A percentile compares a stretch with the other conserved stretches of the same genome.
These are phyloP conservation scores for Poecilia picta DNA, from an alignment of 2,797 vertebrate genomes.

Conservation along the genomic window DNA sequence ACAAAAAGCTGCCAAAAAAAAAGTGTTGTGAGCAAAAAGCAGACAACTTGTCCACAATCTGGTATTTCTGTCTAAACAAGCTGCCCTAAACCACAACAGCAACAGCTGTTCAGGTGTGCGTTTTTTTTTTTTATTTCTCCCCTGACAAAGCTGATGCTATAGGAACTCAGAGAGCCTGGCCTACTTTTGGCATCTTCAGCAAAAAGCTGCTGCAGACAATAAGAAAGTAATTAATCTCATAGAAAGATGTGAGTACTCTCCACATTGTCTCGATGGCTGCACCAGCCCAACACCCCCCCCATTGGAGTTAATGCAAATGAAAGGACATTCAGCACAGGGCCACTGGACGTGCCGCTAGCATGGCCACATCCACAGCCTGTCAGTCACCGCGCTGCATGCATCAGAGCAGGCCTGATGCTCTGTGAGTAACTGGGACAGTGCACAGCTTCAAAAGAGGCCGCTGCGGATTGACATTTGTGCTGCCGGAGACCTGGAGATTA, in stretches of 20 bases:
- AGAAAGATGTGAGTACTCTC: constrained; percentile 58
- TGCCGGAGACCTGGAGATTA: constrained; percentile 21
- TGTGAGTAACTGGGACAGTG: constrained; percentile 52
- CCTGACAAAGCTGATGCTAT: constrained; percentile 19
- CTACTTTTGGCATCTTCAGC: constrained; percentile 60
- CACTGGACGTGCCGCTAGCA: constrained; percentile 56
- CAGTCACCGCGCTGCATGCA: constrained; percentile 26
- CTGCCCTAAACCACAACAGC: background rate
- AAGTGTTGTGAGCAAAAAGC: constrained; percentile 7
- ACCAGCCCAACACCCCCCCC: constrained; percentile 28
- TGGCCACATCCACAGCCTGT: constrained; percentile 51
- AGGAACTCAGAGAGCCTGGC: constrained; percentile 27
- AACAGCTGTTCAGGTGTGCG: constrained; percentile 53
- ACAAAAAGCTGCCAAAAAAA: background rate
- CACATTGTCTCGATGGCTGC: constrained; percentile 54
- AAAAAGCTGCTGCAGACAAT: constrained; percentile 39
- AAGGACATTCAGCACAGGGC: constrained; percentile 71
- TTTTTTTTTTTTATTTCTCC: background rate
- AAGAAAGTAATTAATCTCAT: constrained; percentile 69
- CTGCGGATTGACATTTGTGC: constrained; percentile 24
- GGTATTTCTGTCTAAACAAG: constrained; percentile 14
- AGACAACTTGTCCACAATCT: constrained; percentile 4
- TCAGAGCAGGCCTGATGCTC: constrained; percentile 19
- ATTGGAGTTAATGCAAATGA: constrained; percentile 53
- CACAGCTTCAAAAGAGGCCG: constrained; percentile 30